Conservation (phyloP, 2,113 vertebrate genomes). For the Nothoprocta perdicaria region DNA sequence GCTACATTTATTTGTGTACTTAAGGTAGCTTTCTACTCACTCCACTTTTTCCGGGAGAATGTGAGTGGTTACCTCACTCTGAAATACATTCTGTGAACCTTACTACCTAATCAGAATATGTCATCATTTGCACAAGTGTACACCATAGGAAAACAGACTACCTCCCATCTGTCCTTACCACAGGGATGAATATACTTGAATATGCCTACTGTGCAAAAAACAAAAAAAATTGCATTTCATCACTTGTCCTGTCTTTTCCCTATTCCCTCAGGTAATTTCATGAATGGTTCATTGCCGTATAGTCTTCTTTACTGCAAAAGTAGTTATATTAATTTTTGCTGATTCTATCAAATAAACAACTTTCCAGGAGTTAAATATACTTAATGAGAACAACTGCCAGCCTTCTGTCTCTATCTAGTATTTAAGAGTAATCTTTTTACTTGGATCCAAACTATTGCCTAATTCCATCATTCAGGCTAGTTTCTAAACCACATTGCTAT, state of each 20-base stretch:
- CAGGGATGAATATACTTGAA: neutral
- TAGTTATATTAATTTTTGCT: neutral
- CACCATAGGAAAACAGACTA: neutral
- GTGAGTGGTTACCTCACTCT: neutral
- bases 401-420: neutral
- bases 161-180: neutral
- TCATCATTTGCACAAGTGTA: neutral
- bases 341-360: neutral
- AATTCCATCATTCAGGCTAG: neutral
- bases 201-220: neutral
- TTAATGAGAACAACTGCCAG: neutral
- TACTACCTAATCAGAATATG: neutral
- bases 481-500: neutral
- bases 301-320: neutral
- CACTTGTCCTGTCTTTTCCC: neutral
- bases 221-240: neutral
- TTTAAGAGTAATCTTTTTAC: conserved; percentile 11
- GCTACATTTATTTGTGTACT: neutral
- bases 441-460: neutral
- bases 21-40: neutral
- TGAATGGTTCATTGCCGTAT: neutral
- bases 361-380: neutral
- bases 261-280: neutral
- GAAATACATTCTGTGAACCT: neutral
- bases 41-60: neutral